Conservation (phyloP, 2,113 vertebrate genomes). For the Ciconia stormi region DNA sequence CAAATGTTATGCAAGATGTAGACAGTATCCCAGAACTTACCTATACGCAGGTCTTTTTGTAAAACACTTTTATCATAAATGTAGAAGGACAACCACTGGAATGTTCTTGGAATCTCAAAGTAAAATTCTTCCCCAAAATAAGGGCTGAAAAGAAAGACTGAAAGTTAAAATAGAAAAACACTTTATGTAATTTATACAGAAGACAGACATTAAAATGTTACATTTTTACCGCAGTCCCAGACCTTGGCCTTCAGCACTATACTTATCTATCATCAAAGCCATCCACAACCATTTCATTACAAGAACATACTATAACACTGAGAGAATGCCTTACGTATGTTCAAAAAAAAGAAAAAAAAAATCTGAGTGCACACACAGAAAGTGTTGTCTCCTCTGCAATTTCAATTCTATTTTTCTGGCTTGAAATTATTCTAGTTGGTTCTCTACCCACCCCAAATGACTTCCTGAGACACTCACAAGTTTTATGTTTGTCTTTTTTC, state of each 20-base stretch:
- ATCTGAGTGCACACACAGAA: not conserved
- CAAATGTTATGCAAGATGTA: not conserved
- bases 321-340: not conserved
- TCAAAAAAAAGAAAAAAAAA: not conserved
- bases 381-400: not conserved
- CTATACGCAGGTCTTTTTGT: conserved; percentile 91
- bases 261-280: not conserved
- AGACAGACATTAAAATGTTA: not conserved
- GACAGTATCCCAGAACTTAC: conserved; percentile 71
- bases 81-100: conserved; percentile 98
- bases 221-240: not conserved
- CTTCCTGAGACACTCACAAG: not conserved
- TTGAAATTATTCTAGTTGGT: not conserved
- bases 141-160: conserved; percentile 77
- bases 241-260: not conserved
- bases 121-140: conserved; percentile 98
- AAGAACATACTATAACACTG: not conserved
- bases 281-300: not conserved
- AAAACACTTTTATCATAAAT: conserved; percentile 96
- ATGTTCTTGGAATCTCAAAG: conserved; percentile 96
- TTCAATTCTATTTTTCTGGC: not conserved
- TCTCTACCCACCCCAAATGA: not conserved
- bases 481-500: not conserved
- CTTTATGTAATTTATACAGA: not conserved
- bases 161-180: not conserved